These are phyloP conservation scores for Aradophagus sp. DNA, from an alignment of 1,140 invertebrate genomes.

Conservation along the genomic window DNA sequence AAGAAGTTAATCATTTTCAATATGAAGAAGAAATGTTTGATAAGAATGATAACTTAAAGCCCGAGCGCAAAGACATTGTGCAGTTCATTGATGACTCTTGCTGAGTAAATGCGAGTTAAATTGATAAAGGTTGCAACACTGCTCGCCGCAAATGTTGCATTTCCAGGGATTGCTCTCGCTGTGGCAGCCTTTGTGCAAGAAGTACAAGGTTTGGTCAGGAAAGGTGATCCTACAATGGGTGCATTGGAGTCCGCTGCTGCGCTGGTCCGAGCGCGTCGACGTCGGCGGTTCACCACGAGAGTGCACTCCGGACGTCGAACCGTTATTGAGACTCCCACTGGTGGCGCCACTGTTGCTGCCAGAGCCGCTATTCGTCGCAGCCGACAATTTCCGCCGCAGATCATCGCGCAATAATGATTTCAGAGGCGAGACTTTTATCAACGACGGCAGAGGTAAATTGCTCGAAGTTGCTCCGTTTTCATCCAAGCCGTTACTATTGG, in stretches of 20 bases:
- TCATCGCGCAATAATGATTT: conserved; percentile 88
- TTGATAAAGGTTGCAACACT: conserved; percentile 94
- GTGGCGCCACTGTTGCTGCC: conserved; percentile 62
- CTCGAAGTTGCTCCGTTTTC: conserved; percentile 78
- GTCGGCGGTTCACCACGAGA: conserved; percentile 71
- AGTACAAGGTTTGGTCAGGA: conserved; percentile 95
- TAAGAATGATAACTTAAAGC: too few species aligned
- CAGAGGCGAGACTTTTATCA: conserved; percentile 87
- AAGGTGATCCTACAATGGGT: conserved; percentile 95
- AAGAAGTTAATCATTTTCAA: too few species aligned
- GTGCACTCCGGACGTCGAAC: conserved; percentile 61
- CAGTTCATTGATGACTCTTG: conserved; percentile 85
- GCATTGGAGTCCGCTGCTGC: conserved; percentile 80
- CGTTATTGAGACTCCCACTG: conserved; percentile 70
- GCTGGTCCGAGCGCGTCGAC: conserved; percentile 73
- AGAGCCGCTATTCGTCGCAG: conserved; percentile 72
- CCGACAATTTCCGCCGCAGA: conserved; percentile 83
- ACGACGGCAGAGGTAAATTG: conserved; percentile 76
- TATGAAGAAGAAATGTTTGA: too few species aligned
- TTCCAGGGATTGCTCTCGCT: conserved; percentile 97
- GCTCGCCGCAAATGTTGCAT: conserved; percentile 97
- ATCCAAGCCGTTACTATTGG: conserved; percentile 74
- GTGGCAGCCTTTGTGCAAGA: conserved; percentile 97
- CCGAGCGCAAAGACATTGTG: conserved; percentile 17
- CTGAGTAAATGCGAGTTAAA: conserved; percentile 97